These are phyloP conservation scores for Pristionchus arcanus DNA, from an alignment of 2,888 invertebrate species.

Conservation along the genomic window DNA sequence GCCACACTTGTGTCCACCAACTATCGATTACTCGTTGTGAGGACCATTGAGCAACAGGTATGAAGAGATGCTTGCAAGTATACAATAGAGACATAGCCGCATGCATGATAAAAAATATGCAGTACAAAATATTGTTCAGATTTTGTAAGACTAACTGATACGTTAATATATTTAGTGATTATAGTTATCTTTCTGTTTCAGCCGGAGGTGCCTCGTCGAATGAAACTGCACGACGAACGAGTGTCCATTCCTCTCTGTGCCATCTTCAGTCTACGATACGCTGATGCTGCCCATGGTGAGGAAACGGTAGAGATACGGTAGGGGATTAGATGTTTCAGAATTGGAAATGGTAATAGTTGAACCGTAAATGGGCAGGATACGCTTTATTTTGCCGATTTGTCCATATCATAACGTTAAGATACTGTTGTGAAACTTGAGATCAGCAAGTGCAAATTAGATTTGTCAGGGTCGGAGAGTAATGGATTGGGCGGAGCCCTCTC, in stretches of 20 bases:
- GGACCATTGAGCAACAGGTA: constrained; percentile 37
- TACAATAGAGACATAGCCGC: not conserved
- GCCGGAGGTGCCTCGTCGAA: constrained; percentile 62
- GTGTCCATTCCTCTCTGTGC: constrained; percentile 57
- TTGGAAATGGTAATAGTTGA: no score
- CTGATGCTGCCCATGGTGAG: not conserved
- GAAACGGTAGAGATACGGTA: constrained; percentile 6
- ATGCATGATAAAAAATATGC: no score
- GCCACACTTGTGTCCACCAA: constrained; percentile 93
- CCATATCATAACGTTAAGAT: no score
- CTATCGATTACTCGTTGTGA: constrained; percentile 85
- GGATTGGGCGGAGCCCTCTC: constrained; percentile 25
- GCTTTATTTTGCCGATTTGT: no score
- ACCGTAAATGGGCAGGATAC: no score
- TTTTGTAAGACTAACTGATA: no score
- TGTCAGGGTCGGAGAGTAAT: not conserved
- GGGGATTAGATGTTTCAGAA: no score
- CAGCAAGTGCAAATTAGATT: not conserved
- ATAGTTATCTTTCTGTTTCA: constrained; percentile 40
- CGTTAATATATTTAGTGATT: no score
- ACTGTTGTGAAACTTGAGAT: not conserved
- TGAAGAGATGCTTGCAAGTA: not conserved
- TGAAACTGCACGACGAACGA: constrained; percentile 63
- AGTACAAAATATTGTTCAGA: no score
- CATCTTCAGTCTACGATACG: constrained; percentile 53